Percentiles rank a stretch among this genome's conserved stretches.
phyloP scores from a whole-genome alignment of 2,888 invertebrate genomes.

The Diarsia mendica region DNA sequence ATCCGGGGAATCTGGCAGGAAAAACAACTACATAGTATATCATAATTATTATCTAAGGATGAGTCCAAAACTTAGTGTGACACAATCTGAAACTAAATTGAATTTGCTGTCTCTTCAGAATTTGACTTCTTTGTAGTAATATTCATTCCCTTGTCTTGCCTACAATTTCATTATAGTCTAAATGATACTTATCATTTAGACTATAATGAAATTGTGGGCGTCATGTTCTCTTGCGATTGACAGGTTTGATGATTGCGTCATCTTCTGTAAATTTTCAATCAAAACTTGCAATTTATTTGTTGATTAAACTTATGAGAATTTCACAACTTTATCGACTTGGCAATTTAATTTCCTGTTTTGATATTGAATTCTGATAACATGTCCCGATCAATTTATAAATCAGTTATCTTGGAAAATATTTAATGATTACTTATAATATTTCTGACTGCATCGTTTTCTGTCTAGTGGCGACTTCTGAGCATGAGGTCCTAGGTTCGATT shows the following conservation, averaged over 20 bases:
- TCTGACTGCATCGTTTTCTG: too few species aligned
- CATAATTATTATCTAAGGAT: too few species aligned
- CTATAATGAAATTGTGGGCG: not conserved
- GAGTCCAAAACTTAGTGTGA: not conserved
- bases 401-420: conserved; percentile 12
- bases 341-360: conserved; percentile 63
- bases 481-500: too few species aligned
- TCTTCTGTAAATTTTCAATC: conserved; percentile 30
- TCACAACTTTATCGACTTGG: conserved; percentile 57
- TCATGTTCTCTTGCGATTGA: not conserved
- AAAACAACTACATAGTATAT: too few species aligned
- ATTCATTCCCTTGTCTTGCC: not conserved
- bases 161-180: too few species aligned
- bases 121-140: not conserved
- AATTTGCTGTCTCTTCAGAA: not conserved
- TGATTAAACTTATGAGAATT: conserved; percentile 42
- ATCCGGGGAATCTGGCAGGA: too few species aligned
- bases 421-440: not conserved
- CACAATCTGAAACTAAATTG: not conserved
- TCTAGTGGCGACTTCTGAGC: too few species aligned
- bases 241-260: not conserved
- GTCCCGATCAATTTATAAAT: conserved; percentile 43
- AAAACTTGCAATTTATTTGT: conserved; percentile 37
- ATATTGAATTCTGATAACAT: conserved; percentile 52
- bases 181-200: too few species aligned